Base-by-base conservation (phyloP, 2,113 vertebrate genomes). In the Lepus americanus region DNA sequence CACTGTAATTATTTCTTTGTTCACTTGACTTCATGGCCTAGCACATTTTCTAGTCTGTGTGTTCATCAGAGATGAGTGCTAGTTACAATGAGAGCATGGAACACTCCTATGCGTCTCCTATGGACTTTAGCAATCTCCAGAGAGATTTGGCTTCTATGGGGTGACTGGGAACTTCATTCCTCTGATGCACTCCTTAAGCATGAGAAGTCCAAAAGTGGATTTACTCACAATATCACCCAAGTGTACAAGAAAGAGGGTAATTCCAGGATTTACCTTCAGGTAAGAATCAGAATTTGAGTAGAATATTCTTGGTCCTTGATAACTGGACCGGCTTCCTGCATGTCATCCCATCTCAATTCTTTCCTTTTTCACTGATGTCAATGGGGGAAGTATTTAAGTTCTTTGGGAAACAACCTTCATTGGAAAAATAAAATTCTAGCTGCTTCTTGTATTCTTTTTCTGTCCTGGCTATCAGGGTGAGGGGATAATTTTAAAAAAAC, bases 321-420 rank as follows among this genome's bases (percentile, higher is more conserved):
- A 70, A 39, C 9, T 25, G 29, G 27, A 64, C 23, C 10, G 9
- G 3, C 0, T 0, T 0, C 19, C 11, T n/a, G 2, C 25, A 5
- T 31, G 31, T 27, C 11, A 1, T 31, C 6, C 9, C 27, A 67
- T 9, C 7, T 13, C 9, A 83, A 0, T 19, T 53, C 19, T 64
- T 67, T 74, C 8, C 2, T 66, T 88, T 53, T 12, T 22, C 3
- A 29, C 20, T 49, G n/a, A 19, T 20, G 12, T 19, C 36, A 27
- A 27, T 81, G 73, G n/a, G 8, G 66, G 64, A 31, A 66, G 8
- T 63, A 29, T 55, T 70, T 2, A 85, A 27, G 9, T 11, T 11
- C 36, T 73, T 31, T 81, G 67, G 89, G 29, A 73, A n/a, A 10
- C 6, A 67, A 63, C 1, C 13, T 53, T 81, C 16, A 16, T 29